phyloP scores from a whole-genome alignment of 53 echinoderm and acorn worm species.

The Stichopus horrens region DNA sequence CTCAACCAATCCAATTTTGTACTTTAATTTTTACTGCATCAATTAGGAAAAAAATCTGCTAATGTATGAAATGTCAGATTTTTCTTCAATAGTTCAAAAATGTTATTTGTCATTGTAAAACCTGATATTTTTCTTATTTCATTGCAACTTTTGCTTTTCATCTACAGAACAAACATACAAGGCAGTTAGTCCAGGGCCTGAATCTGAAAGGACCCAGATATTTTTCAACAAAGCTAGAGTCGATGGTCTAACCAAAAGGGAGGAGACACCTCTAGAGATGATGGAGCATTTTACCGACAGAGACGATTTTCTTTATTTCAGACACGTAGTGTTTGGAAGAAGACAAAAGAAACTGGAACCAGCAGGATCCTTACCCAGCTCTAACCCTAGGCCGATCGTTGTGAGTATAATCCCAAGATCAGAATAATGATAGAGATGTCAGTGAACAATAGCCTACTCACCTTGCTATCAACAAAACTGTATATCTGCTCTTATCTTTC shows the following conservation, averaged over 20 bases:
- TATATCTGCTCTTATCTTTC: too few species aligned
- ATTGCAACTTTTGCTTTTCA: background rate
- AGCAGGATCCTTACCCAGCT: conserved; percentile 65
- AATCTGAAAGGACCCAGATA: conserved; percentile 88
- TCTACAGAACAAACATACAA: conserved; percentile 89
- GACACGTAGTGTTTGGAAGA: conserved; percentile 86
- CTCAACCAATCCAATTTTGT: too few species aligned
- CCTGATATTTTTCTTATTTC: background rate
- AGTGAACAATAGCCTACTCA: background rate
- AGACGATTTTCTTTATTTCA: conserved; percentile 87
- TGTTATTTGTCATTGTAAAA: too few species aligned
- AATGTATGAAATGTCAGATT: too few species aligned
- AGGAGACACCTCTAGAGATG: conserved; percentile 82
- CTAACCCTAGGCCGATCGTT: conserved; percentile 87
- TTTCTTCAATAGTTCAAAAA: too few species aligned
- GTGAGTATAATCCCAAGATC: conserved; percentile 44
- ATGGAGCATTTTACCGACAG: conserved; percentile 85
- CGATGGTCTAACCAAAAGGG: conserved; percentile 88
- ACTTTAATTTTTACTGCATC: too few species aligned
- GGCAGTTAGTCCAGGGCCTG: conserved; percentile 77
- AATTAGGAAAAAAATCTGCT: too few species aligned
- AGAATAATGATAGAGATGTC: background rate
- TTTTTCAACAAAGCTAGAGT: conserved; percentile 94
- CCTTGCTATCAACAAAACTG: too few species aligned
- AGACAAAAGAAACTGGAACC: conserved; percentile 85